Evolutionary conservation across 2,888 invertebrate species (phyloP), one percentile per base, ranked within the genome.

Genomic region (Aleiodes leptofemur): DNA sequence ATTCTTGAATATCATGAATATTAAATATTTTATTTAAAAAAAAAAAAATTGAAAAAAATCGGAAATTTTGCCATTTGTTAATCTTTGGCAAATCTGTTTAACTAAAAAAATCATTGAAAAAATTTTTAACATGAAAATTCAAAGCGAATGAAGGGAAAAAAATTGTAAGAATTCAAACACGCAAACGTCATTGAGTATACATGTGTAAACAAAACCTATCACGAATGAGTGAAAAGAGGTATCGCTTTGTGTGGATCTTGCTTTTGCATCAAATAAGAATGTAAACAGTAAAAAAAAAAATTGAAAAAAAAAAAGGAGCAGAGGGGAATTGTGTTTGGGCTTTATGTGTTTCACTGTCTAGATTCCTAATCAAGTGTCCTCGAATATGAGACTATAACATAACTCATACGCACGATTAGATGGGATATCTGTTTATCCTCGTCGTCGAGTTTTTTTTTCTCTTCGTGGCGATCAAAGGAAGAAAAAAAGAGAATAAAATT

Each of bases 361-460:
- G 64, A 72, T 72, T 64, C 72, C 64, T 72, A 72, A 72, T 72
- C 72, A 64, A 72, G 66, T 51, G 72, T 64, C 72, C 61, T 72
- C 72, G 66, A 61, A 61, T 61, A 34, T 34, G 61, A 61, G 61
- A 43, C 55, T 72, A 43, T 48, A 38, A 72, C 61, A 38, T 57
- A 7, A 69, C 56, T 56, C 57, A 69, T 56, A 13, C 38, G 14
- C 11, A 3, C 69, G 23, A 55, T 56, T 56, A 64, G 64, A 64
- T 64, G 48, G 14, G 48, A 69, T 68, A 68, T 68, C 23, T 48
- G 29, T 23, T 68, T 29, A 68, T 68, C 51, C n/a, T 51, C 23
- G 23, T 51, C 31, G 50, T 68, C 68, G 48, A 29, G 48, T 59
- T 5, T 13, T 34, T 34, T 38, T 59, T 8, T 11, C 7, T 43